These are phyloP conservation scores for Sarcophaga variegata DNA, from an alignment of 2,888 invertebrate species.

Conservation along the genomic window DNA sequence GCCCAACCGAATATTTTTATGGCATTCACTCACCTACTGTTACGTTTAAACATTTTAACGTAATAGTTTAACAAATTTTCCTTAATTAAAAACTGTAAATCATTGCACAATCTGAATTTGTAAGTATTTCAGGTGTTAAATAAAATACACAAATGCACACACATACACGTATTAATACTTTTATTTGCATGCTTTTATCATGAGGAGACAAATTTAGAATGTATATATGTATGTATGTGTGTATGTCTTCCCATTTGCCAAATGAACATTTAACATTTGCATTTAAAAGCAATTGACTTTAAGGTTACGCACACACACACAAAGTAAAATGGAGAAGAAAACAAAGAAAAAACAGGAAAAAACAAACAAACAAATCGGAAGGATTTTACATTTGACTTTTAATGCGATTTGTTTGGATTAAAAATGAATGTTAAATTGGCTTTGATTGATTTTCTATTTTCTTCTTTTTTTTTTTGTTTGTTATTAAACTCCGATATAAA, in stretches of 20 bases:
- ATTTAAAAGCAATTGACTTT: slow-evolving; percentile 14
- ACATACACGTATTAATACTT: not conserved
- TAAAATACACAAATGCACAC: not conserved
- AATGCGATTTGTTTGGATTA: slow-evolving; percentile 9
- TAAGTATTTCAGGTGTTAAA: not conserved
- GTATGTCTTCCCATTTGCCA: not conserved
- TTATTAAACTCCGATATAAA: slow-evolving; percentile 7
- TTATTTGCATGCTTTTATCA: too few relatives aligned
- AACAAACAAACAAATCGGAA: not conserved
- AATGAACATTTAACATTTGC: not conserved
- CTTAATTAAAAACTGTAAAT: slow-evolving; percentile 51
- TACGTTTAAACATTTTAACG: slow-evolving; percentile 33
- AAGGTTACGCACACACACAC: too few relatives aligned
- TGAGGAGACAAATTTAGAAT: too few relatives aligned
- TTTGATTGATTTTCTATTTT: slow-evolving; percentile 3
- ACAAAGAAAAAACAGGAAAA: too few relatives aligned
- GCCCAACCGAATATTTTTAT: slow-evolving; percentile 33
- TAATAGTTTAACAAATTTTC: slow-evolving; percentile 34
- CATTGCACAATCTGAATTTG: slow-evolving; percentile 5
- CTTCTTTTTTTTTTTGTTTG: not conserved
- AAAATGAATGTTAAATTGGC: slow-evolving; percentile 1
- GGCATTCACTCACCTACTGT: slow-evolving; percentile 13
- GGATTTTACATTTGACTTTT: not conserved
- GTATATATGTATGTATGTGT: too few relatives aligned
- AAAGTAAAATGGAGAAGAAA: too few relatives aligned